Conservation (phyloP, 2,888 invertebrate genomes). For the Drosophila kambysellisi region DNA sequence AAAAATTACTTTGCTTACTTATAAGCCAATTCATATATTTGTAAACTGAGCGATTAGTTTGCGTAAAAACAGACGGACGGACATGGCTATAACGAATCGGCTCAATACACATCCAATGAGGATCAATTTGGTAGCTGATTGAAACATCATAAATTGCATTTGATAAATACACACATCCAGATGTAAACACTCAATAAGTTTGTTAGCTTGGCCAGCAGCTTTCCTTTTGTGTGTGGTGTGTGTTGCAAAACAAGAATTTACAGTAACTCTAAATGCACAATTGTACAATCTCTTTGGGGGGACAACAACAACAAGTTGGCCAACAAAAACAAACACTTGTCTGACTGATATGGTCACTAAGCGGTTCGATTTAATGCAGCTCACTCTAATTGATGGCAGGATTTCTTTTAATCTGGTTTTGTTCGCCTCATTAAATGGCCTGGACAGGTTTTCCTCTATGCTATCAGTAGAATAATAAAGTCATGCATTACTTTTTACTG, state of each 20-base stretch:
- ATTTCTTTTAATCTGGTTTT: conserved; percentile 44
- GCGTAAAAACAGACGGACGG: background rate
- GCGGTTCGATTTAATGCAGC: background rate
- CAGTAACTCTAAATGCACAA: conserved; percentile 18
- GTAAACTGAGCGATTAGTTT: background rate
- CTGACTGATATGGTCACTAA: conserved; percentile 34
- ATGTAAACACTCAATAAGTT: background rate
- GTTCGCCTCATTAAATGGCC: background rate
- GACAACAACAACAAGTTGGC: conserved; percentile 15
- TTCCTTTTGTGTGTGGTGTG: conserved; percentile 22
- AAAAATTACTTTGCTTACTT: background rate
- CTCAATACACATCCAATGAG: background rate
- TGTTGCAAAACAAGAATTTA: conserved; percentile 47
- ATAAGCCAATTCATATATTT: background rate
- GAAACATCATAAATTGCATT: background rate
- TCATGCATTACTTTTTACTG: conserved; percentile 2
- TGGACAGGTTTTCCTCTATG: conserved; percentile 7
- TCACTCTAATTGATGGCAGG: conserved; percentile 48
- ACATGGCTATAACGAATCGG: background rate
- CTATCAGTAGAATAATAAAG: background rate
- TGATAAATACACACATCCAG: background rate
- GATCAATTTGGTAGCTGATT: background rate
- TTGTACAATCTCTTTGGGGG: conserved; percentile 13
- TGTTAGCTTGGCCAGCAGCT: background rate
- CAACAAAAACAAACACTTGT: conserved; percentile 21